These are phyloP conservation scores for Orthonevra nobilis DNA, from an alignment of 2,888 invertebrate species.

Conservation along the genomic window DNA sequence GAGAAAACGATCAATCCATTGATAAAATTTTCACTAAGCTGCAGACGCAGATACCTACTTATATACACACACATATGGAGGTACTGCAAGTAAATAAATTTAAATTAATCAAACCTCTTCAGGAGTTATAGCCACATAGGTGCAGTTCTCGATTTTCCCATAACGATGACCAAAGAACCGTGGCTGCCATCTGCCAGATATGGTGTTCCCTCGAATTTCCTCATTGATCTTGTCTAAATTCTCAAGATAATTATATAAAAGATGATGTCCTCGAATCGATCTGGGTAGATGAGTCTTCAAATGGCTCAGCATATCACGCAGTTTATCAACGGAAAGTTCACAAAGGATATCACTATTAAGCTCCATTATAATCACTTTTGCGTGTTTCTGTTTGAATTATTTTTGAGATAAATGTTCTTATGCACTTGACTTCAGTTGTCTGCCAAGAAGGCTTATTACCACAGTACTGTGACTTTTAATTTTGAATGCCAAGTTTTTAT, in stretches of 20 bases:
- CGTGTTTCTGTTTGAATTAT: no score
- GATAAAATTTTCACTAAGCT: no score
- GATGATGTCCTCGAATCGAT: slow-evolving; percentile 41
- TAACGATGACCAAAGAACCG: slow-evolving; percentile 27
- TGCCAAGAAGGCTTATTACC: no score
- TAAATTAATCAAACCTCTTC: slow-evolving; percentile 34
- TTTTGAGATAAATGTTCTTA: no score
- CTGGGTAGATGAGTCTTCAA: slow-evolving; percentile 14
- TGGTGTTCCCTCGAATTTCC: neutral
- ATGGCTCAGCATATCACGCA: slow-evolving; percentile 6
- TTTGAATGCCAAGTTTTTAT: no score
- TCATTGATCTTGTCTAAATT: slow-evolving; percentile 8
- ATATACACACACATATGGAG: no score
- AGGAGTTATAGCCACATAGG: slow-evolving; percentile 43
- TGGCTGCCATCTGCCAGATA: slow-evolving; percentile 28
- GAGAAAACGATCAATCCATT: no score
- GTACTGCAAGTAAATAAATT: no score
- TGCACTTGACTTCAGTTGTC: no score
- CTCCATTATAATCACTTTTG: neutral
- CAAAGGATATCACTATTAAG: slow-evolving; percentile 32
- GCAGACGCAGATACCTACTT: no score
- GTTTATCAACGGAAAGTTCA: slow-evolving; percentile 5
- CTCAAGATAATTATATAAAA: slow-evolving; percentile 26
- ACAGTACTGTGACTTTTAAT: no score
- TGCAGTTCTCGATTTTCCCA: slow-evolving; percentile 53